phyloP scores from a whole-genome alignment of 2,888 invertebrate genomes.

The Ophraella communa region DNA sequence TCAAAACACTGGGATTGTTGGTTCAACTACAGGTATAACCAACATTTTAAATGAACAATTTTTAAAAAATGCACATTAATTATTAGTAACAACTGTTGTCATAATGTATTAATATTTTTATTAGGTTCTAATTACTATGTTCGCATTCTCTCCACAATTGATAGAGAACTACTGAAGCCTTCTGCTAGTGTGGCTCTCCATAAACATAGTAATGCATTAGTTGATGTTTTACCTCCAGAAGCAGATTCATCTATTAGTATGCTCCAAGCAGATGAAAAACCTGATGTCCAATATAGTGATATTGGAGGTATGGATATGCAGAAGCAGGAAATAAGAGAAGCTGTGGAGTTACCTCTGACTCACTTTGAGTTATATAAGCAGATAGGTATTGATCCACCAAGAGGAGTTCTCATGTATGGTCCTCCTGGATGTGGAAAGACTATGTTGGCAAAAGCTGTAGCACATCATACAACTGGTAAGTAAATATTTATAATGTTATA shows the following conservation, averaged over 20 bases:
- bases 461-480: conserved; percentile 94
- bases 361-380: conserved; percentile 99
- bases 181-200: conserved; percentile 98
- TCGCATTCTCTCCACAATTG: conserved; percentile 96
- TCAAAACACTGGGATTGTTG: conserved; percentile 97
- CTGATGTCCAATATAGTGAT: conserved; percentile 95
- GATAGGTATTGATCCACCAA: conserved; percentile 97
- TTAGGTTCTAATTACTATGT: conserved; percentile 98
- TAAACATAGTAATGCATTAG: conserved; percentile 99
- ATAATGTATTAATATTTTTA: too few species aligned
- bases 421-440: conserved; percentile 99
- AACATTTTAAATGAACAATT: too few species aligned
- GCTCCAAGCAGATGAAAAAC: conserved; percentile 97
- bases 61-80: not conserved
- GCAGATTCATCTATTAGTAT: conserved; percentile 98
- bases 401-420: conserved; percentile 92
- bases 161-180: conserved; percentile 95
- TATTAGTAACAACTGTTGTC: not conserved
- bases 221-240: conserved; percentile 98
- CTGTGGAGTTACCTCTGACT: conserved; percentile 96
- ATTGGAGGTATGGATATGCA: conserved; percentile 99
- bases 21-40: conserved; percentile 40
- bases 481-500: not conserved
- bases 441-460: conserved; percentile 98
- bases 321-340: conserved; percentile 98